Conservation (phyloP, 2,797 vertebrate genomes). For the Okamejei kenojei region DNA sequence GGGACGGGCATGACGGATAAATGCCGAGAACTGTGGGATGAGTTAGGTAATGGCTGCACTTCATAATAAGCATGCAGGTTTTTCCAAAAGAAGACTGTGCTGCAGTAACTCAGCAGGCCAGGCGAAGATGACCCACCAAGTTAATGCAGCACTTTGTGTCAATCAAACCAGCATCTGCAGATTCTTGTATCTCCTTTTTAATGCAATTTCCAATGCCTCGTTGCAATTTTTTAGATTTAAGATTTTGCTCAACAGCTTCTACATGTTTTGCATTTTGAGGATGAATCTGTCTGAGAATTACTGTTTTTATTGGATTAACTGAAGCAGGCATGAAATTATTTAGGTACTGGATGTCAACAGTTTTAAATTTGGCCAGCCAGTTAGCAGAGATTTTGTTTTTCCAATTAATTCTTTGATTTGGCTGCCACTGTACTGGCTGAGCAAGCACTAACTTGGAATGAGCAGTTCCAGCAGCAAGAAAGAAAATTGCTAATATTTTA, state of each 20-base stretch:
- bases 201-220: background rate
- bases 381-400: background rate
- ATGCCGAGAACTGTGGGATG: slow-evolving; percentile 60
- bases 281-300: background rate
- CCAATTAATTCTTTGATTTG: background rate
- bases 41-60: slow-evolving; percentile 50
- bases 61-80: background rate
- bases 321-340: background rate
- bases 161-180: too few relatives aligned
- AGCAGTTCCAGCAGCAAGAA: background rate
- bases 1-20: slow-evolving; percentile 58
- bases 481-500: background rate
- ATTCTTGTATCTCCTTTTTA: too few relatives aligned
- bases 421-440: background rate
- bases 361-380: background rate
- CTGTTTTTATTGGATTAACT: background rate
- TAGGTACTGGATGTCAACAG: background rate
- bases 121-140: too few relatives aligned
- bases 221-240: background rate
- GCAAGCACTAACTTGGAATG: background rate
- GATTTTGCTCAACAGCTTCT: background rate
- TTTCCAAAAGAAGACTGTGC: too few relatives aligned
- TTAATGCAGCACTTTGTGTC: too few relatives aligned
- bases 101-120: too few relatives aligned
- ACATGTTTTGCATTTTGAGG: background rate